Evolutionary conservation across 2,113 vertebrate genomes (phyloP), one percentile per base, ranked within the genome.

Genomic region (Deroptyus accipitrinus): DNA sequence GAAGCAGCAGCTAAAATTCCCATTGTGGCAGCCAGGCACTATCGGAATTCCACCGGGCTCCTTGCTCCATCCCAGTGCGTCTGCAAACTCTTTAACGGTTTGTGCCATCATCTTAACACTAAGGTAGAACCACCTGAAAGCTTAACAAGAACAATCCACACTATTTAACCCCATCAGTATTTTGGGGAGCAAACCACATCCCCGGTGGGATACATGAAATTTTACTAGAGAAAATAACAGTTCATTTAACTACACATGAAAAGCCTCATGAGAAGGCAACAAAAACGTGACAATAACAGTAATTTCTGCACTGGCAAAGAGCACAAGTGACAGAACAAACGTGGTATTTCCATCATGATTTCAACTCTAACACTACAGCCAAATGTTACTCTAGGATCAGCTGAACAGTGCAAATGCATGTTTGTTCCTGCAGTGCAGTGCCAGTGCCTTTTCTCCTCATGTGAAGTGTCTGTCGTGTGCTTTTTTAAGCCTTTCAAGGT

Each of bases 341-440:
- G 23, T 81, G 61, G 76, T 51, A 64, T n/a, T 93, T 92, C 79
- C 90, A 95, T 0, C 22, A 35, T 5, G 0, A 68, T 68, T 80
- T 48, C 75, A 69, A 44, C 44, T 41, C 67, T 25, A 72, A 67
- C 74, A 30, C 57, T 33, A 61, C 14, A 64, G 83, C 51, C 80
- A 61, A 75, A 67, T 5, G 55, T 35, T 78, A n/a, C 73, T 69
- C 72, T 8, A 19, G 18, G 73, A 66, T 30, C 64, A 75, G 80
- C 37, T 20, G 72, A 49, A 73, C 63, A 42, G 35, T 4, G n/a
- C 68, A 57, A 61, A 85, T 10, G 31, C 2, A 0, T 2, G 52
- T 55, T 44, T 7, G 1, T 5, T 57, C 79, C 44, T 24, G 9
- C 39, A 1, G 9, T 0, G 31, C 66, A 54, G 51, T 5, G 59